Conservation (phyloP, 1,140 invertebrate species). For the Zaprionus africanus region DNA sequence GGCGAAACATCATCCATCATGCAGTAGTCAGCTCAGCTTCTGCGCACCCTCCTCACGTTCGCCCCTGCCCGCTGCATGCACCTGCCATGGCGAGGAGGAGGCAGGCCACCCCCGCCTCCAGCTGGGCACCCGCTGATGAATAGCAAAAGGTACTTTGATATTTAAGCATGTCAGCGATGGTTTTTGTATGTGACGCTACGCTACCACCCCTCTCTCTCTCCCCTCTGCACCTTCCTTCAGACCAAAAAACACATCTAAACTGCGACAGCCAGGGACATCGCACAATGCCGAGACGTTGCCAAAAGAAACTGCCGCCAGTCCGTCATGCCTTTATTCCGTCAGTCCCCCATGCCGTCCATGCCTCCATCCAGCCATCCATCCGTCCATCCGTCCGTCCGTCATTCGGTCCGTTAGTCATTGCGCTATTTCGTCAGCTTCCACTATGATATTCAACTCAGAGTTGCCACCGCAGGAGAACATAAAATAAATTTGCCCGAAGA, state of each 20-base stretch:
- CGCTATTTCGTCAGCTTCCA: slow-evolving; percentile 9
- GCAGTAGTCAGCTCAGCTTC: slow-evolving; percentile 20
- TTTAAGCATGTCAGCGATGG: slow-evolving; percentile 70
- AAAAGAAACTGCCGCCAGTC: slow-evolving; percentile 47
- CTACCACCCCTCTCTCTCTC: neutral
- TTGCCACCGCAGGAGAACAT: slow-evolving; percentile 8
- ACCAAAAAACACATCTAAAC: slow-evolving; percentile 43
- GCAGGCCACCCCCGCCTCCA: neutral
- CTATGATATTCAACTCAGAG: slow-evolving; percentile 17
- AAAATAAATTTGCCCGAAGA: slow-evolving; percentile 21
- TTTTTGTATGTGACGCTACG: slow-evolving; percentile 24
- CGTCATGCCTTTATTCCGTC: slow-evolving; percentile 19
- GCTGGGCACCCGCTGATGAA: slow-evolving; percentile 45
- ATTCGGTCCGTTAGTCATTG: slow-evolving; percentile 10
- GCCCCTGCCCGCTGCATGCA: neutral
- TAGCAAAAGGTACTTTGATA: slow-evolving; percentile 74
- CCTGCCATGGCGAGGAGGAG: slow-evolving; percentile 40
- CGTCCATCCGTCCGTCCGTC: slow-evolving; percentile 7
- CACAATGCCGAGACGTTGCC: slow-evolving; percentile 40
- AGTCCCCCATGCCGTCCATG: slow-evolving; percentile 6
- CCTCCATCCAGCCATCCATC: slow-evolving; percentile 6
- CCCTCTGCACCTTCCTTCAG: neutral
- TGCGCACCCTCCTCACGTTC: neutral
- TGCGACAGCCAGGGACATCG: slow-evolving; percentile 48
- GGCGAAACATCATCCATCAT: slow-evolving; percentile 40